A percentile compares a stretch with the other conserved stretches of the same genome.
Evolutionary conservation across 2,797 vertebrate species (phyloP).

Genomic region (Enteromius unitaeniatus): DNA sequence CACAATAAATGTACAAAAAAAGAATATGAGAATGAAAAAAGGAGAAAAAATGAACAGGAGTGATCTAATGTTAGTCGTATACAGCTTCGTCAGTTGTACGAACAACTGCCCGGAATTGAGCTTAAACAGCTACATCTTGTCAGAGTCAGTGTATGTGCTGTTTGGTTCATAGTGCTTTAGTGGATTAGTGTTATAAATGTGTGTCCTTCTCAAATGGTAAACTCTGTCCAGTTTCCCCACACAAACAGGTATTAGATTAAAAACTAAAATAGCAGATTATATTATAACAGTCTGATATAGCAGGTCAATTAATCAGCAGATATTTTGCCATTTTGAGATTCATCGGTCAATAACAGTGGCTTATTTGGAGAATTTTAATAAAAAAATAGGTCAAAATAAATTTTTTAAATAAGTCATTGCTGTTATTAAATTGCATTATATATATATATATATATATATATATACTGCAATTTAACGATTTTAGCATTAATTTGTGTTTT

Average conservation of each 20-base stretch:
- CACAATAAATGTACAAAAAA: conserved; percentile 81
- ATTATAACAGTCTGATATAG: neutral
- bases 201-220: neutral
- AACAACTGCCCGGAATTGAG: conserved; percentile 64
- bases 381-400: neutral
- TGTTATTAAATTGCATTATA: neutral
- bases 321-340: neutral
- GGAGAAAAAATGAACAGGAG: conserved; percentile 50
- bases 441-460: neutral
- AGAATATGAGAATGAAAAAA: conserved; percentile 65
- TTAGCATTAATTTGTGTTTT: neutral
- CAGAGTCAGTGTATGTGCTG: conserved; percentile 28
- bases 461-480: neutral
- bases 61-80: conserved; percentile 68
- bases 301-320: neutral
- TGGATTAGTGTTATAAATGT: conserved; percentile 23
- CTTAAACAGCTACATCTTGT: conserved; percentile 68
- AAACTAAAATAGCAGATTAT: neutral
- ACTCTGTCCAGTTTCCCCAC: neutral
- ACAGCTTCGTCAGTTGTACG: conserved; percentile 68
- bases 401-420: neutral
- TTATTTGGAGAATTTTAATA: neutral
- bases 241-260: neutral
- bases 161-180: conserved; percentile 38
- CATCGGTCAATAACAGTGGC: neutral